These are phyloP conservation scores for Gambusia holbrooki DNA, from an alignment of 2,113 vertebrate species.

Conservation along the genomic window DNA sequence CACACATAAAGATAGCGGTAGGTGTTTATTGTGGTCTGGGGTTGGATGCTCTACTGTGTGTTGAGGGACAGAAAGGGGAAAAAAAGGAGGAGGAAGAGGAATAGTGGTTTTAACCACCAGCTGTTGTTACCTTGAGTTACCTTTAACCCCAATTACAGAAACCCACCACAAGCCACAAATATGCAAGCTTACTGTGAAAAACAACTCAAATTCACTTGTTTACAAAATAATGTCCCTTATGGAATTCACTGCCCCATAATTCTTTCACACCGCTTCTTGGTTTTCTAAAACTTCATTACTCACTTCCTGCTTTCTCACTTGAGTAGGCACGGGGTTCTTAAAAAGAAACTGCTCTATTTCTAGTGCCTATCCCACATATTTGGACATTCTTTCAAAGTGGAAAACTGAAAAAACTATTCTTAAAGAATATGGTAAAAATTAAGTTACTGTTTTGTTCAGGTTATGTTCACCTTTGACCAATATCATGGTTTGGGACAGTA, in stretches of 20 bases:
- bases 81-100: constrained; percentile 67
- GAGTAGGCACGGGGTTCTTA: neutral
- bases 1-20: constrained; percentile 42
- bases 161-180: constrained; percentile 75
- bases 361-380: too few species aligned
- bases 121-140: constrained; percentile 78
- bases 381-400: too few species aligned
- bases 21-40: constrained; percentile 77
- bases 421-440: too few species aligned
- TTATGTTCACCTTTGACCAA: too few species aligned
- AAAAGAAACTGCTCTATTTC: neutral
- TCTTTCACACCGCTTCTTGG: constrained; percentile 19
- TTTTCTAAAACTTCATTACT: constrained; percentile 26
- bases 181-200: constrained; percentile 74
- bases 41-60: constrained; percentile 61
- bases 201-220: constrained; percentile 78
- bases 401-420: too few species aligned
- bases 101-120: constrained; percentile 74
- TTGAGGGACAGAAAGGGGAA: constrained; percentile 55
- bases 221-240: constrained; percentile 75
- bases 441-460: too few species aligned
- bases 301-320: constrained; percentile 29
- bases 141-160: constrained; percentile 73
- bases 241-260: constrained; percentile 42
- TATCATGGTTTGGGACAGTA: too few species aligned